Conservation (phyloP, 1,140 invertebrate genomes). For the Philaenus spumarius region DNA sequence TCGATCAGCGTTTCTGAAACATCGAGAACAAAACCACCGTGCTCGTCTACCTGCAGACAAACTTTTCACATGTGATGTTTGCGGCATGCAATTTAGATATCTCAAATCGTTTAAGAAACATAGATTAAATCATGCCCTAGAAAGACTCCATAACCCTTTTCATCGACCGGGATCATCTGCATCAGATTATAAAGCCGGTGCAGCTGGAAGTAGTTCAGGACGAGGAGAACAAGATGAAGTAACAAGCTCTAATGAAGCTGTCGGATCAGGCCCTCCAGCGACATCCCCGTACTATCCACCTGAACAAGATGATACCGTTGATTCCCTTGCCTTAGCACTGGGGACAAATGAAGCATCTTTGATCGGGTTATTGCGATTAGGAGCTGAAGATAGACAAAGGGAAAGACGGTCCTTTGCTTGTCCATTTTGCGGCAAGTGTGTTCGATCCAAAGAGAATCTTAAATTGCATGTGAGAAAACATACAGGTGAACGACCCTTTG, state of each 20-base stretch:
- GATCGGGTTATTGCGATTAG: conserved; percentile 52
- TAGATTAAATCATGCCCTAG: conserved; percentile 74
- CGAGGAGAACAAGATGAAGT: conserved; percentile 54
- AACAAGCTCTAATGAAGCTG: conserved; percentile 61
- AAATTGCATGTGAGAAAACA: conserved; percentile 84
- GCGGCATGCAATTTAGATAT: conserved; percentile 83
- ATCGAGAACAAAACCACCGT: conserved; percentile 81
- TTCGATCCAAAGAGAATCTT: conserved; percentile 79
- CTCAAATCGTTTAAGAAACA: conserved; percentile 87
- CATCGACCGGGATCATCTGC: conserved; percentile 14
- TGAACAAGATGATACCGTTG: conserved; percentile 62
- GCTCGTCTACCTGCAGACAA: conserved; percentile 79
- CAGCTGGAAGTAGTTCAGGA: conserved; percentile 7
- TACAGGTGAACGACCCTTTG: conserved; percentile 80
- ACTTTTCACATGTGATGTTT: conserved; percentile 81
- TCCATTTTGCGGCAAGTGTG: conserved; percentile 83
- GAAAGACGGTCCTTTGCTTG: conserved; percentile 63
- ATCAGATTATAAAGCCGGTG: conserved; percentile 22
- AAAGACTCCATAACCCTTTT: conserved; percentile 54
- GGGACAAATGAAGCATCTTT: conserved; percentile 50
- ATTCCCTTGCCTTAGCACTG: conserved; percentile 45
- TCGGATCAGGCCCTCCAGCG: conserved; percentile 30
- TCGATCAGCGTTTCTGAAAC: conserved; percentile 79
- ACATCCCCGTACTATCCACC: conserved; percentile 35
- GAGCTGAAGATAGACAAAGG: conserved; percentile 50